phyloP scores from a whole-genome alignment of 2,797 vertebrate genomes.

The Lerista edwardsae region DNA sequence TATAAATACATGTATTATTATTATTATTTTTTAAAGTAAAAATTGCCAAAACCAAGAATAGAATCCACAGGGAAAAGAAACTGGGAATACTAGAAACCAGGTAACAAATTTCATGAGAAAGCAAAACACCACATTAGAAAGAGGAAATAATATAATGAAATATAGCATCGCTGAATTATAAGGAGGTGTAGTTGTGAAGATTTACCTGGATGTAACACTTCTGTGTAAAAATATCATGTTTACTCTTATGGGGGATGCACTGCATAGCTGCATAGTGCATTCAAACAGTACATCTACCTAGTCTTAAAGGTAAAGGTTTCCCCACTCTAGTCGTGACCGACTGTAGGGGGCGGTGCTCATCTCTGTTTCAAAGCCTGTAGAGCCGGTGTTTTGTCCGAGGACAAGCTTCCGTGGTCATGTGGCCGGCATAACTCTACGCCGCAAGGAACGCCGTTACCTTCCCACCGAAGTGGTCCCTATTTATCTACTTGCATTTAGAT shows the following conservation, averaged over 20 bases:
- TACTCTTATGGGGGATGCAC: not conserved
- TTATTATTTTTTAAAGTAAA: too few species aligned
- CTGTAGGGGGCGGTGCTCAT: too few species aligned
- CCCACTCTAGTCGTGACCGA: too few species aligned
- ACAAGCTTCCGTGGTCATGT: too few species aligned
- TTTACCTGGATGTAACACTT: not conserved
- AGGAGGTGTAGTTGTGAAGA: not conserved
- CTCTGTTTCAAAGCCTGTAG: too few species aligned
- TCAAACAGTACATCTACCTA: not conserved
- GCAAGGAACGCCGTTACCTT: too few species aligned
- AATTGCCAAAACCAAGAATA: conserved; percentile 54
- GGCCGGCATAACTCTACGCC: too few species aligned
- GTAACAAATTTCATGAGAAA: conserved; percentile 53
- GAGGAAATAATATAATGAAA: not conserved
- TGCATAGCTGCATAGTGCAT: not conserved
- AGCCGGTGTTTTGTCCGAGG: too few species aligned
- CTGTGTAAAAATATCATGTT: not conserved
- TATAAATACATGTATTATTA: too few species aligned
- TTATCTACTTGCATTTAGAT: too few species aligned
- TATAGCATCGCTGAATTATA: not conserved
- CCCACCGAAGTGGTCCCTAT: too few species aligned
- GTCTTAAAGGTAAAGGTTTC: too few species aligned
- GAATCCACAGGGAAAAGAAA: conserved; percentile 38
- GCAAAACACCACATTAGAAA: not conserved
- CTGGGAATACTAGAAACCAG: conserved; percentile 13